A percentile compares a stretch with the other conserved stretches of the same genome.
These are phyloP conservation scores for Falco naumanni DNA, from an alignment of 2,797 vertebrate genomes.

Conservation along the genomic window DNA sequence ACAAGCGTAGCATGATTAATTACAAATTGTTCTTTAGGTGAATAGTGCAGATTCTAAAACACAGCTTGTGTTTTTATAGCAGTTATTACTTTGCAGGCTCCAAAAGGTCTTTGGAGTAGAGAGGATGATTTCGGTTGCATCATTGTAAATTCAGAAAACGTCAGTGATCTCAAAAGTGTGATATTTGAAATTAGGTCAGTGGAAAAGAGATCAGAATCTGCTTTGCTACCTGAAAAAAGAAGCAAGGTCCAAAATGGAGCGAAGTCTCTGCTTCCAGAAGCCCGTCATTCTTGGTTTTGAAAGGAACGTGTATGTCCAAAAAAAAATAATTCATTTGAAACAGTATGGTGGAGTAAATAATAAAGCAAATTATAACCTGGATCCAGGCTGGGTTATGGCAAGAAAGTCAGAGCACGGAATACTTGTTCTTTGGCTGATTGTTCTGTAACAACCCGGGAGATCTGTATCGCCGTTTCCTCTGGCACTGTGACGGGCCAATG, in stretches of 20 bases:
- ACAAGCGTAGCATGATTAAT: constrained; percentile 45
- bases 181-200: constrained; percentile 64
- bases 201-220: constrained; percentile 52
- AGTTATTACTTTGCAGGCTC: constrained; percentile 50
- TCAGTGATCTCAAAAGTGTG: constrained; percentile 64
- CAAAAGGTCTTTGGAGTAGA: constrained; percentile 40
- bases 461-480: background rate
- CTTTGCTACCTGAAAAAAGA: constrained; percentile 48
- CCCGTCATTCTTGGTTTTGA: background rate
- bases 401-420: background rate
- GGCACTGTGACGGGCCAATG: background rate
- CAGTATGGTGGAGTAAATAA: background rate
- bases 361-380: background rate
- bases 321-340: background rate
- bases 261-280: background rate
- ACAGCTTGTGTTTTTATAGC: constrained; percentile 68
- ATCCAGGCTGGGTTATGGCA: background rate
- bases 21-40: constrained; percentile 58
- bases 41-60: constrained; percentile 49
- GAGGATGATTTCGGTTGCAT: constrained; percentile 47
- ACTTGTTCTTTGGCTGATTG: background rate
- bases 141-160: constrained; percentile 63
- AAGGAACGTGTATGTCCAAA: background rate
- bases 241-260: background rate
- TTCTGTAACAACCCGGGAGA: background rate